Conservation (phyloP, 2,113 vertebrate species). For the Copsychus sechellarum region DNA sequence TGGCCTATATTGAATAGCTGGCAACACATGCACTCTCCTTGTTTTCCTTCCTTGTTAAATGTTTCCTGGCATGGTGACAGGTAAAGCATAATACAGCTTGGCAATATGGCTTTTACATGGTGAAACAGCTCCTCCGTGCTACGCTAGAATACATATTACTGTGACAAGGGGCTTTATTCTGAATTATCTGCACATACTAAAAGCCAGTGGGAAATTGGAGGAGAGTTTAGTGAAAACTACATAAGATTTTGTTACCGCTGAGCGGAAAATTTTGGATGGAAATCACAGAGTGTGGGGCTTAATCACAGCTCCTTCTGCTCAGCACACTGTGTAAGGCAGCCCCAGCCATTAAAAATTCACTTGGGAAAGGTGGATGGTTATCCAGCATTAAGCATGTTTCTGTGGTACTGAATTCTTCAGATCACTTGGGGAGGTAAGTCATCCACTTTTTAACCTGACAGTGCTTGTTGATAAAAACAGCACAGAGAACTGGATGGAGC, state of each 20-base stretch:
- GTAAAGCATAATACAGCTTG: slow-evolving; percentile 66
- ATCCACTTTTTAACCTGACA: slow-evolving; percentile 36
- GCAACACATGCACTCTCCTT: slow-evolving; percentile 37
- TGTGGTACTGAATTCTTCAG: slow-evolving; percentile 39
- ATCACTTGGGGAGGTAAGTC: slow-evolving; percentile 12
- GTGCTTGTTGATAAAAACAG: slow-evolving; percentile 31
- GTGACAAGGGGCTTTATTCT: slow-evolving; percentile 59
- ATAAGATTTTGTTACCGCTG: slow-evolving; percentile 2
- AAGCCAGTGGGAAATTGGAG: slow-evolving; percentile 59
- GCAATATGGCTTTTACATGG: slow-evolving; percentile 63
- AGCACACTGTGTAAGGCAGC: background rate
- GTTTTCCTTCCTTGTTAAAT: slow-evolving; percentile 33
- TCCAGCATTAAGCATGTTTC: slow-evolving; percentile 24
- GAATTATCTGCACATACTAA: slow-evolving; percentile 56
- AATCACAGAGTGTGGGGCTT: slow-evolving; percentile 7
- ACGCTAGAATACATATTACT: slow-evolving; percentile 59
- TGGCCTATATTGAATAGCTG: slow-evolving; percentile 61
- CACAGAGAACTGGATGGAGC: background rate
- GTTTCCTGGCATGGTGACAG: slow-evolving; percentile 64
- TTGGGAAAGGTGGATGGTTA: slow-evolving; percentile 34
- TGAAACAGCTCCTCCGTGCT: slow-evolving; percentile 40
- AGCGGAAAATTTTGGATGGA: slow-evolving; percentile 53
- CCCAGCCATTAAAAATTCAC: slow-evolving; percentile 40
- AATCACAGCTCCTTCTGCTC: slow-evolving; percentile 35
- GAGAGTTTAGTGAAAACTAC: slow-evolving; percentile 50